These are phyloP conservation scores for Dendrocopos noguchii DNA, from an alignment of 2,113 vertebrate species.

Conservation along the genomic window DNA sequence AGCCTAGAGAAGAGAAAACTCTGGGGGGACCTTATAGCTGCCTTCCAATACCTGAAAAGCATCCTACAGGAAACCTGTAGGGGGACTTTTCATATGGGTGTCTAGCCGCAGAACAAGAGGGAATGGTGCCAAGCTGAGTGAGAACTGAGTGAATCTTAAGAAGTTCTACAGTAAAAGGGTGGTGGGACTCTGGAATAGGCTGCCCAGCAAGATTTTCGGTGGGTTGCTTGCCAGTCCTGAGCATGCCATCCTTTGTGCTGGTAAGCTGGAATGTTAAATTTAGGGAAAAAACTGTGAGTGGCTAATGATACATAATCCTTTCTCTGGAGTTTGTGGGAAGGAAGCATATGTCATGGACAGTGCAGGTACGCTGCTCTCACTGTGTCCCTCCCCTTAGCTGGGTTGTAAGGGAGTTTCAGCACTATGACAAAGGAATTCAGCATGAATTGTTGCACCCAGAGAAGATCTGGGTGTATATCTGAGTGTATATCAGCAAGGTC, in stretches of 20 bases:
- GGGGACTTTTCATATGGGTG: no score
- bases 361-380: not conserved
- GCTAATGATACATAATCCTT: not conserved
- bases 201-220: no score
- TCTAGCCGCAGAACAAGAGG: no score
- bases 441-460: not conserved
- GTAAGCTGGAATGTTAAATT: accelerated
- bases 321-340: not conserved
- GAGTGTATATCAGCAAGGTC: not conserved
- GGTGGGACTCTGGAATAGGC: no score
- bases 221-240: not conserved
- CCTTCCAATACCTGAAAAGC: no score
- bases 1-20: no score
- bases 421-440: not conserved
- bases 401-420: not conserved
- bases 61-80: no score
- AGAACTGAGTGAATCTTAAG: no score
- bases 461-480: not conserved
- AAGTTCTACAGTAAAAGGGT: no score
- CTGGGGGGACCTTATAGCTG: no score
- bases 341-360: not conserved
- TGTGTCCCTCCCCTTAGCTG: not conserved
- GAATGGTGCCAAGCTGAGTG: no score
- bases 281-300: not conserved
- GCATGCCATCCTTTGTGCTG: not conserved